Base-by-base conservation (phyloP, 2,888 invertebrate genomes). In the Lithophane semibrunnea region DNA sequence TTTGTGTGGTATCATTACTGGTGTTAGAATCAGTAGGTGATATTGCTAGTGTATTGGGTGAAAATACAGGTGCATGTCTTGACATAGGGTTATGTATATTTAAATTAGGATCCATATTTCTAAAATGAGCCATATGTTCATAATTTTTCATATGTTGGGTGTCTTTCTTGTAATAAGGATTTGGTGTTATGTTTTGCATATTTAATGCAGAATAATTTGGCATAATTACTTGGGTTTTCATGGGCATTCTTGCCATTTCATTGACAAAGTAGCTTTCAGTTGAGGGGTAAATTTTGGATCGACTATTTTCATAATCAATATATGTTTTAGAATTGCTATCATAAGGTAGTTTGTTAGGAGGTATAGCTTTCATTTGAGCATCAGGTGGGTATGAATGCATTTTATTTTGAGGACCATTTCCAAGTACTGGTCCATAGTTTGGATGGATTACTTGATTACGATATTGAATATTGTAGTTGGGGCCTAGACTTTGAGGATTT, bases 1-100 rank as follows among this genome's bases (percentile, higher is more conserved):
- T 93, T 80, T 94, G 94, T 78, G 88, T 86, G 63, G 93, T 94
- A 68, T 97, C 96, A 93, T 93, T 95, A 87, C 95, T 96, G 77
- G 94, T 92, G 89, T 90, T 95, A 68, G 97, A 96, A 86, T 97
- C 97, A 73, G 94, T 93, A 80, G 97, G 96, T 69, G 97, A 97
- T 88, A 96, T 96, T 68, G 96, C 93, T 86, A 96, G 90, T 69
- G 94, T 88, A 86, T 92, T 95, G 5, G 97, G 95, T 64, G 97
- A 96, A 92, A 94, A 97, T 68, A 96, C 94, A 79, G 95, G 89
- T 75, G 94, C 92, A 83, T 95, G 91, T 85, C 94, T 92, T 75
- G 93, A 88, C 79, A 95, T 88, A 76, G 94, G 86, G 85, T 92
- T 92, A 88, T 92, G 93, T 60, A 92, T 83, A 88, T 92, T 91